Base-by-base conservation (phyloP, 2,888 invertebrate genomes). In the Rhagium mordax region DNA sequence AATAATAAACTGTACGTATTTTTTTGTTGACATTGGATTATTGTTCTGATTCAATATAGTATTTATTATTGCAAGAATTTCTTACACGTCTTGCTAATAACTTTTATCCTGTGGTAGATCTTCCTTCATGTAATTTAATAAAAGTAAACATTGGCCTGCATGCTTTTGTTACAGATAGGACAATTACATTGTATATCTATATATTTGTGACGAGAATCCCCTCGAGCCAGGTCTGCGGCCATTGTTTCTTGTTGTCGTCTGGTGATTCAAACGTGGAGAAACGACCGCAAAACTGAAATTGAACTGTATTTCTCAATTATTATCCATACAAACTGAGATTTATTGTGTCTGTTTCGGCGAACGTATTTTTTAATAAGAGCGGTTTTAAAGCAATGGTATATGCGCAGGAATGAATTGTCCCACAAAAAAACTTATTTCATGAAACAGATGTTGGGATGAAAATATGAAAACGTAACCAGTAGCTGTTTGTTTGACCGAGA, bases 281-380 rank as follows among this genome's bases (percentile, higher is more conserved):
- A 16, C 21, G 16, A 60, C 51, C 53, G 29, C 59, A 60, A 59
- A 51, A 24, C 27, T 53, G 51, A 66, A 66, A 66, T 66, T 71
- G 71, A 71, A 71, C 71, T 65, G 66, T 66, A 66, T 71, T 71
- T 71, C 71, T 61, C 60, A 71, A 71, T 71, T 71, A 71, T 65
- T 64, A 66, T 71, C 65, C 66, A 59, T 59, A 41, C 66, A 71
- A 66, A 71, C 53, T 51, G 53, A 53, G 65, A 71, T 66, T 71
- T 71, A 71, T 71, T 24, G 20, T 49, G 27, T 51, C 71, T 51
- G 60, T 71, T 47, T 66, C 53, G n/a, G 60, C 24, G 60, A 29
- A 57, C 33, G 41, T 66, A 24, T 71, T 60, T 59, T 51, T 33
- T 51, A 51, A 51, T 68, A 49, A 59, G 13, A 1, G 13, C 41